These are phyloP conservation scores for Hozukius guyotensis DNA, from an alignment of 2,797 vertebrate species.

Conservation along the genomic window DNA sequence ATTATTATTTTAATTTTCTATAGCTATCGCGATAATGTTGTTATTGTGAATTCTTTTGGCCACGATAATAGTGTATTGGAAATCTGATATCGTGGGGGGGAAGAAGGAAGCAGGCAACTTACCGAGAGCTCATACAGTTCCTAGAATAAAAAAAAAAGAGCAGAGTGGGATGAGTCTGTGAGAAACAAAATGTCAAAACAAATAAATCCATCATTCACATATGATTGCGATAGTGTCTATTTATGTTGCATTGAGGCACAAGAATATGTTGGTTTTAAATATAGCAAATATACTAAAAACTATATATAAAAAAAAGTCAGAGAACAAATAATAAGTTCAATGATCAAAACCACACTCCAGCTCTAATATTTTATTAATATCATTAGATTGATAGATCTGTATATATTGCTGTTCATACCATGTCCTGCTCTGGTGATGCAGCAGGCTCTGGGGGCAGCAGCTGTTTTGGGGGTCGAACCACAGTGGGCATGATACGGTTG, in stretches of 20 bases:
- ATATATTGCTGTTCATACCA: constrained; percentile 80
- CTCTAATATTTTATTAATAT: neutral
- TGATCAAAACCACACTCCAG: neutral
- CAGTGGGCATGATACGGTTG: constrained; percentile 96
- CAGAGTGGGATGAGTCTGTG: neutral
- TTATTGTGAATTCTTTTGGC: too few relatives aligned
- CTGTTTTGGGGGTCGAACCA: constrained; percentile 94
- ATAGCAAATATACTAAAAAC: neutral
- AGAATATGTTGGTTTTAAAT: neutral
- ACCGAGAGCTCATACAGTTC: constrained; percentile 94
- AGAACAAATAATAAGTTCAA: neutral
- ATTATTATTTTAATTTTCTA: neutral
- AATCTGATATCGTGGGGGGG: too few relatives aligned
- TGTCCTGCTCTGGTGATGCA: constrained; percentile 85
- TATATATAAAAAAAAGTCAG: neutral
- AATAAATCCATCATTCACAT: neutral
- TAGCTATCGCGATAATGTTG: too few relatives aligned
- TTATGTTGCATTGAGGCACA: neutral
- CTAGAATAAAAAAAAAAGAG: constrained; percentile 77
- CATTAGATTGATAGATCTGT: neutral
- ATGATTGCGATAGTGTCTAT: neutral
- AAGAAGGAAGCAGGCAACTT: constrained; percentile 69
- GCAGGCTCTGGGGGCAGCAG: constrained; percentile 85
- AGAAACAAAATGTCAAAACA: neutral
- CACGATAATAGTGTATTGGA: accelerated